phyloP scores from a whole-genome alignment of 2,888 invertebrate species.

The Tigriopus californicus region DNA sequence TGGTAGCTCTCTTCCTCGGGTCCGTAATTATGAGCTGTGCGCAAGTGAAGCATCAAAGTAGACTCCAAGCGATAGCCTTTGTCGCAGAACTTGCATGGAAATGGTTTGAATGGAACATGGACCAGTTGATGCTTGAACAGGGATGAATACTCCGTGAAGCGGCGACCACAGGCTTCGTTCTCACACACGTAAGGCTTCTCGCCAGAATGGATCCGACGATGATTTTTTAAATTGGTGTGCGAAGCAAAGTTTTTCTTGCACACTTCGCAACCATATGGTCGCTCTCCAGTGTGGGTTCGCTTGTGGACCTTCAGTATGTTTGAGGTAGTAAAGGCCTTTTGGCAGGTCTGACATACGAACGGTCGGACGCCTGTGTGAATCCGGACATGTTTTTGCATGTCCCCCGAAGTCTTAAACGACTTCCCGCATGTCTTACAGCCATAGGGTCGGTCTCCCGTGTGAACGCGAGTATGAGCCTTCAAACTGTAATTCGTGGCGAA shows the following conservation, averaged over 20 bases:
- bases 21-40: too few species aligned
- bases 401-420: slow-evolving; percentile 23
- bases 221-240: slow-evolving; percentile 47
- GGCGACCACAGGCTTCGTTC: slow-evolving; percentile 36
- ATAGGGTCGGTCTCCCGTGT: slow-evolving; percentile 31
- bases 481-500: slow-evolving; percentile 33
- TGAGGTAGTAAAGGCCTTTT: slow-evolving; percentile 43
- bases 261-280: slow-evolving; percentile 39
- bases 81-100: too few species aligned
- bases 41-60: too few species aligned
- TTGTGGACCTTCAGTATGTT: slow-evolving; percentile 44
- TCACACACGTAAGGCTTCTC: slow-evolving; percentile 41
- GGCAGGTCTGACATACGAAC: slow-evolving; percentile 33
- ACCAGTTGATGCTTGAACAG: slow-evolving; percentile 44
- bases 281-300: slow-evolving; percentile 45
- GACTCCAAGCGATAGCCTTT: too few species aligned
- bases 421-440: slow-evolving; percentile 20
- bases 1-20: too few species aligned
- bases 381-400: too few species aligned
- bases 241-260: slow-evolving; percentile 42
- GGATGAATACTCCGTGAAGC: slow-evolving; percentile 48
- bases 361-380: background rate
- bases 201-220: slow-evolving; percentile 29
- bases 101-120: slow-evolving; percentile 30
- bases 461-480: slow-evolving; percentile 38